Conservation (phyloP, 2,797 vertebrate genomes). For the Setipinna tenuifilis region DNA sequence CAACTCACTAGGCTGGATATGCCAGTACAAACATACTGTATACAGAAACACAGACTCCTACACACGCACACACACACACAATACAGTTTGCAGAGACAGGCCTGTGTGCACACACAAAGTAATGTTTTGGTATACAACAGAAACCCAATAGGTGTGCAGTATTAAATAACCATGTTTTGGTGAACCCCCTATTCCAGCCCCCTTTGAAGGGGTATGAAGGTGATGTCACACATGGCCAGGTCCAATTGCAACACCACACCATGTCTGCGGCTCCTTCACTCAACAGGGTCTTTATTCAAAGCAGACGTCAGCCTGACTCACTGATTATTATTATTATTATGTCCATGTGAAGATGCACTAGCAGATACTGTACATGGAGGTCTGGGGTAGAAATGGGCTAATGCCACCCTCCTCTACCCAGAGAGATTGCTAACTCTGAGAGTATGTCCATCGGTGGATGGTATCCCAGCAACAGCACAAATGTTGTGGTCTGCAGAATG, state of each 20-base stretch:
- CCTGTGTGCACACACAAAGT: neutral
- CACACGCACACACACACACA: too few relatives aligned
- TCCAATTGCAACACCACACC: slow-evolving; percentile 7
- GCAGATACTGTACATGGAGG: neutral
- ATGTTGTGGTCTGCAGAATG: slow-evolving; percentile 15
- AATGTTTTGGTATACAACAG: neutral
- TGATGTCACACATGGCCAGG: neutral
- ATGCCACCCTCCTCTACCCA: neutral
- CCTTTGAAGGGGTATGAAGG: neutral
- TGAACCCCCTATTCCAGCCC: neutral
- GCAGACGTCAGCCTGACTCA: neutral
- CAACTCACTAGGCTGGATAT: slow-evolving; percentile 12
- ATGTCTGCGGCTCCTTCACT: neutral
- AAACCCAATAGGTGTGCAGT: neutral
- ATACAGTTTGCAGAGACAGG: too few relatives aligned
- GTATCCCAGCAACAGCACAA: slow-evolving; percentile 32
- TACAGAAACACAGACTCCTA: neutral
- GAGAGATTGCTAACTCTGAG: neutral
- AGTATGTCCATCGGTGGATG: neutral
- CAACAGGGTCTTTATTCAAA: slow-evolving; percentile 6
- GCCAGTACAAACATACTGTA: neutral
- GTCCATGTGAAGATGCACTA: neutral
- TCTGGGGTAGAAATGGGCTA: neutral
- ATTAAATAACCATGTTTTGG: slow-evolving; percentile 2
- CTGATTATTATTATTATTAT: neutral